Evolutionary conservation across 1,140 invertebrate genomes (phyloP), one percentile per base, ranked within the genome.

Genomic region (Latrodectus geometricus): DNA sequence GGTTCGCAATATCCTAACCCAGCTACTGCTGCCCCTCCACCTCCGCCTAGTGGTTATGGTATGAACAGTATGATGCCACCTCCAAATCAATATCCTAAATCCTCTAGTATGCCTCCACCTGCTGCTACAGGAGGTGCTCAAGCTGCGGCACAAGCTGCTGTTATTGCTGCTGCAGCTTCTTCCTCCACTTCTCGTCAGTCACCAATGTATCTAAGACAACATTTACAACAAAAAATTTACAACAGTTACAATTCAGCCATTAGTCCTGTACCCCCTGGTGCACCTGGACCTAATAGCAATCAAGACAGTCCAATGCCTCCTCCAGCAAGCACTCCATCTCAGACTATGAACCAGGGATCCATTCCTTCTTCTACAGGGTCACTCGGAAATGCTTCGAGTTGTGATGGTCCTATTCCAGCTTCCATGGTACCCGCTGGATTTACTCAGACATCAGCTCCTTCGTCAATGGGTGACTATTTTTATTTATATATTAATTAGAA

Each of bases 131-230:
- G 91, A 20, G 91, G 91, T 87, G 90, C 90, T 21, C 91, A 91
- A 20, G 82, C 89, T n/a, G 35, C 35, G 5, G 35, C 35, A 35
- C 91, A 91, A 14, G 91, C 91, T 61, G 91, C 90, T 70, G 90
- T 91, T 4, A 89, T 92, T 87, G 90, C 90, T 78, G 90, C 91
- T 35, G 90, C 91, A n/a, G 90, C 90, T 49, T 90, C 90, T 86
- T 88, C 89, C n/a, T 88, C 90, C 14, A 88, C 69, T n/a, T 52
- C 69, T 52, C 87, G 86, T 78, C 87, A 87, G 48, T 87, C 87
- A 69, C 87, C 88, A 92, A 93, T 90, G 35, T 94, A 95, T 92
- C 91, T 95, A 89, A 94, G 94, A 90, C 94, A 94, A 88, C 94
- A 95, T 91, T 89, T 92, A 50, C 91, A 92, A 81, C 90, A 89